These are phyloP conservation scores for Mactromeris polynyma DNA, from an alignment of 2,888 invertebrate genomes.

Conservation along the genomic window DNA sequence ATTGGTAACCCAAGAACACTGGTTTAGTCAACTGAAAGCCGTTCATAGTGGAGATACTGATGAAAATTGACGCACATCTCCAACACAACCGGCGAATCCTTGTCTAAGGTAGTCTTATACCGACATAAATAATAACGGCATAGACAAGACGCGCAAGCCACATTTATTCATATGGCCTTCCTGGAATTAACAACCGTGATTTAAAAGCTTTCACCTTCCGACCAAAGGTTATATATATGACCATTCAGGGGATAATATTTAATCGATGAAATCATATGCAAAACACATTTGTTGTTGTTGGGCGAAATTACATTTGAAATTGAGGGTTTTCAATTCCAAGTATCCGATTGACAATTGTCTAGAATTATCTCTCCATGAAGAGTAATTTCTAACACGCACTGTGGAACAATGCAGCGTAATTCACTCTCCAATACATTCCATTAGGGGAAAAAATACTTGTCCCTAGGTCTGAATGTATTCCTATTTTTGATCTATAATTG, in stretches of 20 bases:
- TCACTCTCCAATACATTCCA: background rate
- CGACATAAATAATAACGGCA: background rate
- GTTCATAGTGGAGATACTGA: too few species aligned
- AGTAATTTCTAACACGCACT: background rate
- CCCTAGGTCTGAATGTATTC: background rate
- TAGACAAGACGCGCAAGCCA: too few species aligned
- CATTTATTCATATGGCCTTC: background rate
- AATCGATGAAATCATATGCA: background rate
- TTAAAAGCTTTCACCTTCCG: background rate
- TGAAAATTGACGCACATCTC: too few species aligned
- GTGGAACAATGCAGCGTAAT: background rate
- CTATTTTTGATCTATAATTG: background rate
- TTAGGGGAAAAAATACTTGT: background rate
- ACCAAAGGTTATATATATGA: background rate
- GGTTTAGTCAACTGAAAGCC: too few species aligned
- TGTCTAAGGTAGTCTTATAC: too few species aligned
- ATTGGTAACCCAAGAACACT: too few species aligned
- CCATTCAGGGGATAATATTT: background rate
- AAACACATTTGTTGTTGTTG: background rate
- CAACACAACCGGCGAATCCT: too few species aligned
- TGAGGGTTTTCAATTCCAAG: background rate
- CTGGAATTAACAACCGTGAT: background rate
- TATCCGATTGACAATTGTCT: constrained; percentile 1
- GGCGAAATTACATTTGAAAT: constrained; percentile 5
- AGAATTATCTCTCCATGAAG: background rate